A percentile compares a stretch with the other conserved stretches of the same genome.
Evolutionary conservation across 2,113 vertebrate species (phyloP).

Genomic region (cat (Felis catus)): DNA sequence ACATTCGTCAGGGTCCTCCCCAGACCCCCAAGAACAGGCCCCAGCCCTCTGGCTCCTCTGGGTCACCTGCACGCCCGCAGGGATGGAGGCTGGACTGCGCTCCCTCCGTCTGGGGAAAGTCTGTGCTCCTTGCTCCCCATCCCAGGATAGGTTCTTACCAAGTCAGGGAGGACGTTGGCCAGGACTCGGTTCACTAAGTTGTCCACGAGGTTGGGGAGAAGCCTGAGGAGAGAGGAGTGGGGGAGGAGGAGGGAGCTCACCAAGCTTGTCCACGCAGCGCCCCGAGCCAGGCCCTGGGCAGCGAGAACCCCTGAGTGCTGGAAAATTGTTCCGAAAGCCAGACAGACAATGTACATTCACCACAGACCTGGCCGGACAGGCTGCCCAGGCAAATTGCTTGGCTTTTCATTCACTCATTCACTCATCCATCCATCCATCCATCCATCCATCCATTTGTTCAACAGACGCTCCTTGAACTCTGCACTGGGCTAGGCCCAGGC

Average conservation of each 20-base stretch:
- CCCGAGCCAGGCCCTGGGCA: background rate
- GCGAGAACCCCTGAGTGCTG: background rate
- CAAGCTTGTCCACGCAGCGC: rapidly evolving
- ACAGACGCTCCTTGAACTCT: background rate
- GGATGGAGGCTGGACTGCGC: background rate
- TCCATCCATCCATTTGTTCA: background rate
- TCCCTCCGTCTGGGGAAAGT: background rate
- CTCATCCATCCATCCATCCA: no score
- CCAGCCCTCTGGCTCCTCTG: background rate
- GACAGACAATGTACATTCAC: background rate
- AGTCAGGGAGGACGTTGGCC: slow-evolving; percentile 81
- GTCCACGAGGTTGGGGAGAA: slow-evolving; percentile 84
- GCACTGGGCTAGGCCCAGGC: background rate
- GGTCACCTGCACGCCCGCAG: background rate
- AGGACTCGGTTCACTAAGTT: slow-evolving; percentile 84
- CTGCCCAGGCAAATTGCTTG: no score
- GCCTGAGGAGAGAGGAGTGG: slow-evolving; percentile 66
- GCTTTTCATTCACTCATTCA: background rate
- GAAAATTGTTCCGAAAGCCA: background rate
- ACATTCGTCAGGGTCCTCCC: background rate
- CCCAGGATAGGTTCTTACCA: slow-evolving; percentile 67
- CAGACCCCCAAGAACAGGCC: background rate
- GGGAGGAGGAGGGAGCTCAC: background rate
- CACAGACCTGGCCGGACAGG: background rate
- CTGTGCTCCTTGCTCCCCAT: background rate